Evolutionary conservation across 1,140 invertebrate genomes (phyloP), one percentile per base, ranked within the genome.

Genomic region (Drosophila lowei): DNA sequence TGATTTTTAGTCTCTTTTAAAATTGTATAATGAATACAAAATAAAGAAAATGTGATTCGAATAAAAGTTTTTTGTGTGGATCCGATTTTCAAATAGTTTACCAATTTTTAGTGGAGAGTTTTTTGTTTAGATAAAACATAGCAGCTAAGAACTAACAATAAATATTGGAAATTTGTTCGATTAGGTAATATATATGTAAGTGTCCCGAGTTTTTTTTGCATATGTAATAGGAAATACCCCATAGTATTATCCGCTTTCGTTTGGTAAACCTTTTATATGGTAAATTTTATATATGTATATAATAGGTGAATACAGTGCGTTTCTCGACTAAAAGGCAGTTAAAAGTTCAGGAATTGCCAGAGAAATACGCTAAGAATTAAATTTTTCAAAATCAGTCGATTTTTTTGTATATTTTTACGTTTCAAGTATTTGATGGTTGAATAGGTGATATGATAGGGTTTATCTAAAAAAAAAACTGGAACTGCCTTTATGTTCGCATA

Each of bases 251-350:
- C 23, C 23, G 4, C 5, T 25, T 25, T 25, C 23, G 21, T 23
- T 23, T 23, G 30, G 23, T 48, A 48, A 57, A 57, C 46, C 28
- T 38, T 28, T 71, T 71, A 59, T 48, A 43, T 52, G 54, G 67
- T 60, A 71, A 71, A 53, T 71, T 59, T 55, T 71, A 67, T 71
- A 47, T 49, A 67, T 71, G 34, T 34, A 48, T 67, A 57, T 68
- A 57, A 48, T 55, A 47, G 47, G 55, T 68, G 42, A 28, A 18
- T 68, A 28, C 46, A 68, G 67, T 49, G 43, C 63, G 30, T 72
- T 71, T 6, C 55, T 50, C 6, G 50, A 18, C 64, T 25, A 9
- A 23, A 25, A 8, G n/a, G 11, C 13, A 11, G 9, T 13, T 6
- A 21, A 28, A 23, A 5, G 23, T 13, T 9, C 11, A 8, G 16